Percentiles rank a stretch among this genome's conserved stretches.
These are phyloP conservation scores for Rhabditoides inermis DNA, from an alignment of 2,888 invertebrate species.

Conservation along the genomic window DNA sequence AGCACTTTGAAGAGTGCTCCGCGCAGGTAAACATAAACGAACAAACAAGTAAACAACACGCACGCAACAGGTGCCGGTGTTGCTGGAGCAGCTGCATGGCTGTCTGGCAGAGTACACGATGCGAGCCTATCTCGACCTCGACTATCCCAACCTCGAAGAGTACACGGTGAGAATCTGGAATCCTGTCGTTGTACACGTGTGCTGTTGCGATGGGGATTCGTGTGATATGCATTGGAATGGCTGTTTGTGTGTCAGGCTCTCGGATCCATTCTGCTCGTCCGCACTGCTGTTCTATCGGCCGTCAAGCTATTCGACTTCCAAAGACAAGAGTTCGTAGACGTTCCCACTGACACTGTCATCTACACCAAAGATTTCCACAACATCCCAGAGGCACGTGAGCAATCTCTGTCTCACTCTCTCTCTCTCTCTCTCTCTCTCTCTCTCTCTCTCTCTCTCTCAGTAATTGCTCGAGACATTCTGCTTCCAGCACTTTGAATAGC, in stretches of 20 bases:
- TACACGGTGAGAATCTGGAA: conserved; percentile 45
- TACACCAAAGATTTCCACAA: too few species aligned
- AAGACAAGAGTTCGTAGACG: too few species aligned
- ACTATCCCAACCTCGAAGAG: conserved; percentile 29
- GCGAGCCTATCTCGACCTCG: conserved; percentile 37
- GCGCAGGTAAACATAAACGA: conserved; percentile 9
- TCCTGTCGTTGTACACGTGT: too few species aligned
- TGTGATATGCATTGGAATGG: conserved; percentile 3
- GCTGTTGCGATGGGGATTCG: too few species aligned
- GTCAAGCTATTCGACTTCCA: conserved; percentile 39
- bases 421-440: not conserved
- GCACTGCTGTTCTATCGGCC: conserved; percentile 14
- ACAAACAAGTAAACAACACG: conserved; percentile 3
- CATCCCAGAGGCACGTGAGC: too few species aligned
- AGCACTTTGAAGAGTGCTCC: conserved; percentile 27
- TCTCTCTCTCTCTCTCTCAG: too few species aligned
- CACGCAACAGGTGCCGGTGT: conserved; percentile 29
- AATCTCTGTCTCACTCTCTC: too few species aligned
- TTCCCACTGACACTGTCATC: too few species aligned
- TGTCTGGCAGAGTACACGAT: conserved; percentile 24
- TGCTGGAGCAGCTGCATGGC: conserved; percentile 28
- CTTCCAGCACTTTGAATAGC: conserved; percentile 13
- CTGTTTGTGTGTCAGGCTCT: conserved; percentile 31
- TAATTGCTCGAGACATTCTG: not conserved
- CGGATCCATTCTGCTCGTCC: conserved; percentile 37